phyloP scores from a whole-genome alignment of 2,888 invertebrate species.

The Gastrophysa polygoni region DNA sequence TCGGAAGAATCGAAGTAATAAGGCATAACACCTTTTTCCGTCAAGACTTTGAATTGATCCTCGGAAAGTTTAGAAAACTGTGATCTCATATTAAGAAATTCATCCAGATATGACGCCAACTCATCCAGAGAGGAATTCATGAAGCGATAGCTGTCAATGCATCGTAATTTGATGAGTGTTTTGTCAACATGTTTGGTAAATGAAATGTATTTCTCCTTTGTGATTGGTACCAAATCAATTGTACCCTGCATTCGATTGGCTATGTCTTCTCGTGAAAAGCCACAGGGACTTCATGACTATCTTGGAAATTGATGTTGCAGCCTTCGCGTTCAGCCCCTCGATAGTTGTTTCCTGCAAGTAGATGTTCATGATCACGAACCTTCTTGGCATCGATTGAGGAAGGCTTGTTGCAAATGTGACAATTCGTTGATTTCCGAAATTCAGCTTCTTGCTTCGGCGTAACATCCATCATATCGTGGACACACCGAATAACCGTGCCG shows the following conservation, averaged over 20 bases:
- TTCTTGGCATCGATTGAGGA: conserved; percentile 10
- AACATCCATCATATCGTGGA: neutral
- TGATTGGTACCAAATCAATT: conserved; percentile 34
- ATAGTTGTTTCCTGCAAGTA: no score
- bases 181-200: conserved; percentile 34
- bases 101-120: conserved; percentile 31
- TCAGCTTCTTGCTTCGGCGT: neutral
- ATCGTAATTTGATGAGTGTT: conserved; percentile 30
- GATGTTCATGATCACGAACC: no score
- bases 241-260: conserved; percentile 31
- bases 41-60: conserved; percentile 27
- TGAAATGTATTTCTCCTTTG: conserved; percentile 40
- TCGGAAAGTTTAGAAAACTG: conserved; percentile 10
- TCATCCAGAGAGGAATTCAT: conserved; percentile 38
- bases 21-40: conserved; percentile 15
- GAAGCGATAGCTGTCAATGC: conserved; percentile 40
- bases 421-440: neutral
- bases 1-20: conserved; percentile 19
- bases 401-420: conserved; percentile 13
- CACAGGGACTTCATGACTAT: conserved; percentile 33
- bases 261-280: conserved; percentile 43
- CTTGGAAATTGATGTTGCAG: conserved; percentile 40
- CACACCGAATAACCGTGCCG: conserved; percentile 23
- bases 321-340: conserved; percentile 36
- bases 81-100: conserved; percentile 16